Percentiles rank a stretch among this genome's conserved stretches.
These are phyloP conservation scores for Dallia pectoralis DNA, from an alignment of 2,797 vertebrate genomes.

Conservation along the genomic window DNA sequence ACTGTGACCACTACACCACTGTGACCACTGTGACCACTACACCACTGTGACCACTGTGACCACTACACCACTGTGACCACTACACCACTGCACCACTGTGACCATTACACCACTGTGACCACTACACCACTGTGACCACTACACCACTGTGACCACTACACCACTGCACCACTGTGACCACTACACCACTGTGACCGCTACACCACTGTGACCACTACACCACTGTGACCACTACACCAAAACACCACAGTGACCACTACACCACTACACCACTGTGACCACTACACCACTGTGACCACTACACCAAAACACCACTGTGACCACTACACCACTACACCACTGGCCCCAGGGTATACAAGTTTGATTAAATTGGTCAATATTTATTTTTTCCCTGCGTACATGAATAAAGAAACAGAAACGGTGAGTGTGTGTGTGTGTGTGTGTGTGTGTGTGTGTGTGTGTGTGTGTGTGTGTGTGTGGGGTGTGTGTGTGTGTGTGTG, in stretches of 20 bases:
- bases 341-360: constrained; percentile 28
- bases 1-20: too few species aligned
- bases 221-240: too few species aligned
- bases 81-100: not conserved
- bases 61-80: too few species aligned
- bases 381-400: constrained; percentile 1
- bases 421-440: constrained; percentile 15
- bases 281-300: not conserved
- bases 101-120: too few species aligned
- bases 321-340: not conserved
- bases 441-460: constrained; percentile 16
- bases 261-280: too few species aligned
- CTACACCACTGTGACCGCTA: not conserved
- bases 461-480: constrained; percentile 8
- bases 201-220: too few species aligned
- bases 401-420: not conserved
- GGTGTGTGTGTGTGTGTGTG: constrained; percentile 23
- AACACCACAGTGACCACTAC: too few species aligned
- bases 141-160: not conserved
- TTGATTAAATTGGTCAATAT: constrained; percentile 30
- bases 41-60: too few species aligned
- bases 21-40: too few species aligned
- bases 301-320: too few species aligned
- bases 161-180: too few species aligned
- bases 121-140: too few species aligned